A percentile compares a stretch with the other conserved stretches of the same genome.
These are phyloP conservation scores for Melanargia galathea DNA, from an alignment of 2,888 invertebrate genomes.

Conservation along the genomic window DNA sequence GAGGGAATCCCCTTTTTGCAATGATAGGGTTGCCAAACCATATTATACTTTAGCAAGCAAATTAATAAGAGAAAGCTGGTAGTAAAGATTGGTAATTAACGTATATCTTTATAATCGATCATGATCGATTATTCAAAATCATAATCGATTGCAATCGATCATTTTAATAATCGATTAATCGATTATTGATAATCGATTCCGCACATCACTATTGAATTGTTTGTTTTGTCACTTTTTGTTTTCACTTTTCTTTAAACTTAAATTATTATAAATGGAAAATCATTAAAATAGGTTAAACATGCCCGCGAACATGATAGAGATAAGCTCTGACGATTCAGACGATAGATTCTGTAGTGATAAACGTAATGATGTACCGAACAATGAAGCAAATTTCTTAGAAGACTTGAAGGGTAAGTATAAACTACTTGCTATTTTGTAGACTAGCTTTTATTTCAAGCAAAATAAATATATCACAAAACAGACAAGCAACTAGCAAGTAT, in stretches of 20 bases:
- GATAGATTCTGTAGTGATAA: slow-evolving; percentile 12
- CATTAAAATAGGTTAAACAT: not conserved
- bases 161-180: too few relatives aligned
- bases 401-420: slow-evolving; percentile 17
- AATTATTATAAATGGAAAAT: not conserved
- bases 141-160: too few relatives aligned
- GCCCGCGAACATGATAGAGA: slow-evolving; percentile 20
- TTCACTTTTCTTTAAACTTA: not conserved
- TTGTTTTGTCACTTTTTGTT: not conserved
- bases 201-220: too few relatives aligned
- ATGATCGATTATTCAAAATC: too few relatives aligned
- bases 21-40: too few relatives aligned
- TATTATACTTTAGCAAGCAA: too few relatives aligned
- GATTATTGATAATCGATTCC: too few relatives aligned
- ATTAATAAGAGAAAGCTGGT: too few relatives aligned
- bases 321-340: slow-evolving; percentile 29
- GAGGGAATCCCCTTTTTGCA: too few relatives aligned
- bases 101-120: too few relatives aligned
- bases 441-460: not conserved
- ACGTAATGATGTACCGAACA: not conserved
- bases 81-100: too few relatives aligned
- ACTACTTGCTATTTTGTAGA: not conserved
- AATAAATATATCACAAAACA: too few relatives aligned
- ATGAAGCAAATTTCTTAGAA: not conserved
- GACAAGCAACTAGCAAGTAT: not conserved